Conservation (phyloP, 2,888 invertebrate species). For the Eupeodes luniger region DNA sequence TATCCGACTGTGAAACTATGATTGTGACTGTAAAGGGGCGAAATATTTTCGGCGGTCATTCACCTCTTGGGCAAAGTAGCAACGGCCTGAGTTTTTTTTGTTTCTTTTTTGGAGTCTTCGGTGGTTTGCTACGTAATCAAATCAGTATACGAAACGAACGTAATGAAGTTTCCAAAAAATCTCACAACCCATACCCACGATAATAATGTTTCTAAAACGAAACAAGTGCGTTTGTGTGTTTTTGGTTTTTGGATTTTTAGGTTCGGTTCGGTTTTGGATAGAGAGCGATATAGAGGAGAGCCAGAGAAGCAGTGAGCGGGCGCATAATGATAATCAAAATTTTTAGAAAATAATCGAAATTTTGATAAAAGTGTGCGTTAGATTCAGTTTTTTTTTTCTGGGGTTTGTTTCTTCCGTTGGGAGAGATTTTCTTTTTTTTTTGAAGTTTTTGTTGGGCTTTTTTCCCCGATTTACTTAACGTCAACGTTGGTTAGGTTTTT, state of each 20-base stretch:
- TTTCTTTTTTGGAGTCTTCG: constrained; percentile 7
- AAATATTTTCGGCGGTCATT: constrained; percentile 83
- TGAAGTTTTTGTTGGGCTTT: constrained; percentile 17
- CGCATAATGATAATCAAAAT: constrained; percentile 18
- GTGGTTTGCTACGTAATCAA: constrained; percentile 67
- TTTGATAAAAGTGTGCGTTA: constrained; percentile 24
- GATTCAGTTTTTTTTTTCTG: background rate
- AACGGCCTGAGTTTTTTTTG: constrained; percentile 38
- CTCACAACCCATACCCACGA: constrained; percentile 40
- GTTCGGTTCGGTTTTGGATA: background rate
- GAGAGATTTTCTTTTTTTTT: constrained; percentile 23
- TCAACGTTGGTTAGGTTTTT: background rate
- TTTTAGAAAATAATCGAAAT: constrained; percentile 27
- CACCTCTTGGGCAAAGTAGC: constrained; percentile 78
- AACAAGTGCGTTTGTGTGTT: constrained; percentile 26
- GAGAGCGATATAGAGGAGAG: background rate
- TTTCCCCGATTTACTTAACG: background rate
- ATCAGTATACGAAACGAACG: constrained; percentile 35
- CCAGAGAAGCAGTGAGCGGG: no score
- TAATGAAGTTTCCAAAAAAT: constrained; percentile 72
- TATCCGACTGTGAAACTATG: background rate
- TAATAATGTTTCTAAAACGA: background rate
- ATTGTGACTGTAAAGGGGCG: constrained; percentile 40
- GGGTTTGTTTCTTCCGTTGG: background rate
- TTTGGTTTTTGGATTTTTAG: no score